phyloP scores from a whole-genome alignment of 2,888 invertebrate species.

The Ectemnius cavifrons region DNA sequence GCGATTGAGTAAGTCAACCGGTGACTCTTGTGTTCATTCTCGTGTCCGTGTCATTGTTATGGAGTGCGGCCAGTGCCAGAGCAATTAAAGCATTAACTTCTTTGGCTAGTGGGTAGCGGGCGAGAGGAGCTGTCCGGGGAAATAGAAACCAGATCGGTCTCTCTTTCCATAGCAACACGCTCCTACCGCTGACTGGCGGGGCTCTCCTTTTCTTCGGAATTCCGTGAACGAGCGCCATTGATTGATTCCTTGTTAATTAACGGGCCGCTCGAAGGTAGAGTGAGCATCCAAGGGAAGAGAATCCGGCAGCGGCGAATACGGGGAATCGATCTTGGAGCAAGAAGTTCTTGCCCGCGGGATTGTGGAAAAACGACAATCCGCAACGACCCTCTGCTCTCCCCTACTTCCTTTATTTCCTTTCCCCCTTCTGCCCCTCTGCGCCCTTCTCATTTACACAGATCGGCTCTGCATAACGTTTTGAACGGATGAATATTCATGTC shows the following conservation, averaged over 20 bases:
- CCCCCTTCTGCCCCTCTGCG: background rate
- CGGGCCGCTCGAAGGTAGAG: slow-evolving; percentile 43
- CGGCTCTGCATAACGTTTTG: slow-evolving; percentile 64
- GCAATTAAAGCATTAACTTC: slow-evolving; percentile 13
- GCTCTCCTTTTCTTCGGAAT: slow-evolving; percentile 57
- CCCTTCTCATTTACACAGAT: slow-evolving; percentile 20
- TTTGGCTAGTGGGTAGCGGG: background rate
- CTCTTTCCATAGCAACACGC: background rate
- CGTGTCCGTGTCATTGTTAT: background rate
- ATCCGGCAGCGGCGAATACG: slow-evolving; percentile 46
- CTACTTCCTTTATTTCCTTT: background rate
- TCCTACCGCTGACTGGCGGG: background rate
- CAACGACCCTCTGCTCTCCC: slow-evolving; percentile 26
- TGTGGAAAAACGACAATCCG: slow-evolving; percentile 52
- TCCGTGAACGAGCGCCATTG: slow-evolving; percentile 61
- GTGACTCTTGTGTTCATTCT: background rate
- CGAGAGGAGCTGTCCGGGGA: background rate
- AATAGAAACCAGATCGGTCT: background rate
- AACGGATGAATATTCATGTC: slow-evolving; percentile 68
- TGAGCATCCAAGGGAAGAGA: slow-evolving; percentile 39
- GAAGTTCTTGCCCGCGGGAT: slow-evolving; percentile 56
- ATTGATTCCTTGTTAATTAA: slow-evolving; percentile 74
- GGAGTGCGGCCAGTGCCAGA: background rate
- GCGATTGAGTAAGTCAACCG: background rate
- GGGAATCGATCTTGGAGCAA: slow-evolving; percentile 60